Evolutionary conservation across 2,888 invertebrate genomes (phyloP), one percentile per base, ranked within the genome.

Genomic region (Oligia fasciuncula): DNA sequence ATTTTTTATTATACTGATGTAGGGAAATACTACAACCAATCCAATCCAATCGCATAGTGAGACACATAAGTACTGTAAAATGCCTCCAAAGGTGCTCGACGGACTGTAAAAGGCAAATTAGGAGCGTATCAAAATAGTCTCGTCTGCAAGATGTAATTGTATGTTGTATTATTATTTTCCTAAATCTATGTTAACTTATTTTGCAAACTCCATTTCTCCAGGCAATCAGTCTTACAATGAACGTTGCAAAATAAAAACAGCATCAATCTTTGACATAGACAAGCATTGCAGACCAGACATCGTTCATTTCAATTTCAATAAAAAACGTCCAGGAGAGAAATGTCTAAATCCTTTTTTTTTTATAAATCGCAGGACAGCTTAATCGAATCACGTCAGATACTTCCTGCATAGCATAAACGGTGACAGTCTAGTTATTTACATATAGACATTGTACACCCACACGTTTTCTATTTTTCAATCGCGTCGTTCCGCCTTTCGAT

Each of bases 381-480:
- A 86, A 86, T 88, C 83, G 68, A 88, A 81, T 81, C 85, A 83
- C 76, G 89, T 89, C 85, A 87, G 76, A 84, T 85, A 86, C 89
- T 93, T 90, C 91, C 91, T 89, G 82, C 82, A 81, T 82, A 87
- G 88, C 88, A 88, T 85, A 88, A 90, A 90, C 89, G 87, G 87
- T 91, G 92, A 92, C 92, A 93, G 90, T 90, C 88, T 87, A 88
- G 89, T 91, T 92, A 94, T 94, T 94, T 93, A 94, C 93, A 94
- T 94, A 91, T 91, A 92, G 93, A 90, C 92, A 92, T 87, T 86
- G 90, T 87, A 90, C 86, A 89, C 90, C 87, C 90, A 93, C 92
- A 93, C 93, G 93, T 93, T 96, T 96, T 95, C 95, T 95, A 95
- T 95, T 96, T 96, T 96, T 96, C 95, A 95, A 95, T 95, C 94